phyloP scores from a whole-genome alignment of 2,113 vertebrate species.

The Ceratotherium simum region DNA sequence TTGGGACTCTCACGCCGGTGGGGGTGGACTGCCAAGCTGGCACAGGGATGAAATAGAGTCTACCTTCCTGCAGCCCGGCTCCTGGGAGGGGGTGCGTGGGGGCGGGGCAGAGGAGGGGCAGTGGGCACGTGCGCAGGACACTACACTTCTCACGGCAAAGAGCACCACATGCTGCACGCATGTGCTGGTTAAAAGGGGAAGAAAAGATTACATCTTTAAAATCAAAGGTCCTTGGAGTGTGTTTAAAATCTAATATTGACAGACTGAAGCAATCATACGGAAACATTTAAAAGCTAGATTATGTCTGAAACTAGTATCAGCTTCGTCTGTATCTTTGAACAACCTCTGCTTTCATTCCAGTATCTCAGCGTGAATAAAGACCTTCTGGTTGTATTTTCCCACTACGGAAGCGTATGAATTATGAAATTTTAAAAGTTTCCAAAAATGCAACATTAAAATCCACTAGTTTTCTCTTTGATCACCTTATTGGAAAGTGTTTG shows the following conservation, averaged over 20 bases:
- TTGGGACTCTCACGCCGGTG: constrained; percentile 63
- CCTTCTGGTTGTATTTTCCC: neutral
- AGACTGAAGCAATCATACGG: neutral
- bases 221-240: constrained; percentile 40
- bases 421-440: neutral
- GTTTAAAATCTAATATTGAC: constrained; percentile 38
- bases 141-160: neutral
- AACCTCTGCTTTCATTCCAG: neutral
- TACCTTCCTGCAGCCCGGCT: neutral
- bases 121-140: neutral
- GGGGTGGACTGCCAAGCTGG: neutral
- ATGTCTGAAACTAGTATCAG: neutral
- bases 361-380: neutral
- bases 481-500: constrained; percentile 11
- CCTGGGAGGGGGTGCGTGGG: accelerated
- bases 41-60: neutral
- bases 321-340: constrained; percentile 24
- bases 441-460: neutral
- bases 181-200: neutral
- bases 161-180: neutral
- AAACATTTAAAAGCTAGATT: constrained; percentile 9
- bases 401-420: neutral
- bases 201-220: constrained; percentile 39
- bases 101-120: no score
- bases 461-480: neutral